phyloP scores from a whole-genome alignment of 2,797 vertebrate genomes.

The Macropus fuliginosus region DNA sequence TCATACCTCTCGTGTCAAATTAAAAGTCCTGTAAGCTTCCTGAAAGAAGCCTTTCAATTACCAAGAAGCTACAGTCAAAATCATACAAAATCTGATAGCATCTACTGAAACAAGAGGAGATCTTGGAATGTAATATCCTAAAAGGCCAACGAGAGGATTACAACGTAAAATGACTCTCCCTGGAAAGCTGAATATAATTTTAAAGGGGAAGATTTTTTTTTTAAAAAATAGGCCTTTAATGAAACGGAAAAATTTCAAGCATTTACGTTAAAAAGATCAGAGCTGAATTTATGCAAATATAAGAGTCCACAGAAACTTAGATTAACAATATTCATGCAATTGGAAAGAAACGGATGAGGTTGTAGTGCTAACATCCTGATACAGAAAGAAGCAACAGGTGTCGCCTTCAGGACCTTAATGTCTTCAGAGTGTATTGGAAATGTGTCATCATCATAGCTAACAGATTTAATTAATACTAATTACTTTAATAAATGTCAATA shows the following conservation, averaged over 20 bases:
- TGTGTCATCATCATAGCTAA: too few species aligned
- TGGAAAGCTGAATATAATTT: background rate
- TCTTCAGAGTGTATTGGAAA: too few species aligned
- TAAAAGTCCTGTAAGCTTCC: background rate
- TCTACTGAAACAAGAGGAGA: background rate
- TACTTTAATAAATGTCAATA: constrained; percentile 16
- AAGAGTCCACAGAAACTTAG: background rate
- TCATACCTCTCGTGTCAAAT: background rate
- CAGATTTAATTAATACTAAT: too few species aligned
- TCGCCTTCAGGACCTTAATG: too few species aligned
- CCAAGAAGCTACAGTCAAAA: background rate
- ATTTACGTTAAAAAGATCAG: background rate
- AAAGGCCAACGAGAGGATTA: background rate
- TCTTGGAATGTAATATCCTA: background rate
- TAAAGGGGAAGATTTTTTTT: background rate
- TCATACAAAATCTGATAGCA: background rate
- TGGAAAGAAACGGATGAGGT: background rate
- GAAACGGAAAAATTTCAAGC: background rate
- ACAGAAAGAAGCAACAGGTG: background rate
- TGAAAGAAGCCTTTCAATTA: background rate
- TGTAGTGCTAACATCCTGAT: background rate
- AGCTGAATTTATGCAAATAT: background rate
- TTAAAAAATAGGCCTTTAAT: background rate
- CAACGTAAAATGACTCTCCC: background rate
- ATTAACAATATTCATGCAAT: background rate